Base-by-base conservation (phyloP, 30 jellyfish, hydroid and myxozoan species). In the Turritopsis dohrnii region DNA sequence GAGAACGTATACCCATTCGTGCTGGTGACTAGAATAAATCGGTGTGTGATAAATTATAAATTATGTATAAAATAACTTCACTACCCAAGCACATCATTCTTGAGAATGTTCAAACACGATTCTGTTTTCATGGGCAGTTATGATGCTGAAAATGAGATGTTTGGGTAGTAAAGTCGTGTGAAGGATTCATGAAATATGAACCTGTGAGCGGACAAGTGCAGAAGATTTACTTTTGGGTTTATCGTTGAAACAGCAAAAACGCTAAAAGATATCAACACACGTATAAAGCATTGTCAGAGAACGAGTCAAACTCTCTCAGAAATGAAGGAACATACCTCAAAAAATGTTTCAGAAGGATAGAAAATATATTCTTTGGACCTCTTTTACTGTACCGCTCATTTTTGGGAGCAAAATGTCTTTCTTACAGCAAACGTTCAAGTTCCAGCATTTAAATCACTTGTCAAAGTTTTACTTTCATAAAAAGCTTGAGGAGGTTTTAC, bases 1-100 rank as follows among this genome's bases (percentile, higher is more conserved):
- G 28, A 69, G 77, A 69, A n/a, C 77, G 77, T n/a, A 27, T n/a
- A 23, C 28, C 30, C 30, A 27, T 23, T 69, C 77, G 77, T 0
- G 77, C 30, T 8, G 77, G 77, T n/a, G 77, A 69, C 77, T 69
- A 69, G 77, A 69, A 69, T 27, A 69, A 69, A 69, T 69, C 30
- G 30, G 30, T 69, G 28, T 27, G 28, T 9, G 77, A 7, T 69
- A n/a, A 69, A n/a, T 69, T n/a, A 69, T 27, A 69, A 69, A 69
- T n/a, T 69, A 69, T 41, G 60, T 41, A 41, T 41, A 41, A 41
- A 41, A 41, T 41, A 41, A 3, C 13, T 13, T 41, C 13, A 41
- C 60, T 13, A 13, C 60, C 60, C 60, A 41, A 41, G 13, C 60
- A 41, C 60, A 41, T 41, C 60, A 41, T 41, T 41, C 5, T 41